Base-by-base conservation (phyloP, 2,797 vertebrate species). In the Sebastes itinus region DNA sequence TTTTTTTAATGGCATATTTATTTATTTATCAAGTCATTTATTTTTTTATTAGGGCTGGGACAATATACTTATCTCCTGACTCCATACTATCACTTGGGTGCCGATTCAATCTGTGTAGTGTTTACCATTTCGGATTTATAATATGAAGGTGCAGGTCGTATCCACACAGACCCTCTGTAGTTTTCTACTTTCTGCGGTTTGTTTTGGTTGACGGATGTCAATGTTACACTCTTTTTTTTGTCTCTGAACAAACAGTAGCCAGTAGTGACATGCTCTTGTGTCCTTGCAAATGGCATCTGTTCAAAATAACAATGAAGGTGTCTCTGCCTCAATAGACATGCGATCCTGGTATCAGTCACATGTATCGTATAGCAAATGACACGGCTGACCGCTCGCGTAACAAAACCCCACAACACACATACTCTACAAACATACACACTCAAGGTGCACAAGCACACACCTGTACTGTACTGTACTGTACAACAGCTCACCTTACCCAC, bases 261-360 rank as follows among this genome's bases (percentile, higher is more conserved):
- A 16, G 56, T 1, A 0, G 16, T 25, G 67, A 67, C 27, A 11
- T 65, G 75, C 25, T 58, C 75, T 61, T 58, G 32, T 30, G 78
- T 84, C 78, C 69, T 68, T 67, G 70, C 46, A 74, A 69, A 78
- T 20, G 65, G 54, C 76, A 81, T 80, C 54, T 42, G 77, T 56
- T 80, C 30, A 65, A 73, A 83, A 32, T 27, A 71, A 87, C 81
- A 88, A 76, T 54, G 60, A 72, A 66, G 61, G 75, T 25, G 72
- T 78, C 69, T 73, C 65, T 54, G 72, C 72, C 78, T 78, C 66
- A 77, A 55, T 0, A 27, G 84, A 79, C 83, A 89, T 20, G 30
- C 1, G 82, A 91, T 82, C 80, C 72, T 2, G 12, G 66, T 74
- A 64, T 91, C 88, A 72, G 81, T 65, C 62, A 49, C 76, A n/a